A percentile compares a stretch with the other conserved stretches of the same genome.
These are phyloP conservation scores for Muschampia plurimacula DNA, from an alignment of 2,888 invertebrate genomes.

Conservation along the genomic window DNA sequence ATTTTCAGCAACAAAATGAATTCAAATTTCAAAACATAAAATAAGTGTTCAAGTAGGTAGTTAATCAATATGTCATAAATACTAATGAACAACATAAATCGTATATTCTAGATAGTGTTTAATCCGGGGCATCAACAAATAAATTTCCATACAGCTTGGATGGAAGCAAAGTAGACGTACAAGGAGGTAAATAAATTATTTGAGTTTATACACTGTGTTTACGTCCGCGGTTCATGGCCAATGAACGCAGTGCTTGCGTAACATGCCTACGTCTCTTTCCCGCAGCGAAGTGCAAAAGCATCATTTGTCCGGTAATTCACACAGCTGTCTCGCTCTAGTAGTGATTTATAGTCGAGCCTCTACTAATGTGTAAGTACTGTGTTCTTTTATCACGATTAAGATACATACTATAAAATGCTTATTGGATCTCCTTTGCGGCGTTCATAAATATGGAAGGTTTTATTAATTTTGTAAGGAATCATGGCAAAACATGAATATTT, in stretches of 20 bases:
- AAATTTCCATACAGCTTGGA: constrained; percentile 29
- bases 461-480: constrained; percentile 13
- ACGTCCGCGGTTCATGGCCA: constrained; percentile 76
- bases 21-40: background rate
- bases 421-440: constrained; percentile 31
- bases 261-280: constrained; percentile 45
- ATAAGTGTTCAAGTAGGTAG: background rate
- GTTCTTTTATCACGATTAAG: constrained; percentile 73
- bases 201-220: constrained; percentile 63
- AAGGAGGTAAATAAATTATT: constrained; percentile 50
- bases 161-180: constrained; percentile 40
- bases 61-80: background rate
- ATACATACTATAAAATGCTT: constrained; percentile 71
- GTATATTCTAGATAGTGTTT: background rate
- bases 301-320: constrained; percentile 34
- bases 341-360: constrained; percentile 71
- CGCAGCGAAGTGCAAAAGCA: constrained; percentile 31
- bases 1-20: background rate
- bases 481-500: background rate
- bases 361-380: constrained; percentile 65
- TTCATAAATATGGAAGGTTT: constrained; percentile 15
- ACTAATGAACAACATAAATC: constrained; percentile 8
- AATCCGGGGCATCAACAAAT: constrained; percentile 20
- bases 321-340: constrained; percentile 57
- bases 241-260: constrained; percentile 45